These are phyloP conservation scores for Helleia helle DNA, from an alignment of 2,888 invertebrate species.

Conservation along the genomic window DNA sequence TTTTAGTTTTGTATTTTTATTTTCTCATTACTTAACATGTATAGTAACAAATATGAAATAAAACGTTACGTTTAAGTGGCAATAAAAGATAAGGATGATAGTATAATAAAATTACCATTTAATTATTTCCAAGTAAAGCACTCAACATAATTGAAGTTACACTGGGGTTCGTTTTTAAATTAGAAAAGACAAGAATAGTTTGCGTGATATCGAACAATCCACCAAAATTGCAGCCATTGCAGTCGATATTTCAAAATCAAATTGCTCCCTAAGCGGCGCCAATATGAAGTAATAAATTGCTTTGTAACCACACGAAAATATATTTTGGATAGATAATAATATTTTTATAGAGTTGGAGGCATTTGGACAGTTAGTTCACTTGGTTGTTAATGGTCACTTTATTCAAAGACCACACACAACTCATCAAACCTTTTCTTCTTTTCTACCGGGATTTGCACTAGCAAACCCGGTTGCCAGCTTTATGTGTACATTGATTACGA, in stretches of 20 bases:
- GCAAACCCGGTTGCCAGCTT: too few species aligned
- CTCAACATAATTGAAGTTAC: slow-evolving; percentile 7
- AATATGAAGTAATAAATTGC: slow-evolving; percentile 42
- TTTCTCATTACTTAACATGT: too few species aligned
- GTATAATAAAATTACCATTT: background rate
- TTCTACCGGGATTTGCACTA: too few species aligned
- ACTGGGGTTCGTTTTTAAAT: slow-evolving; percentile 24
- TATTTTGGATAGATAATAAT: background rate
- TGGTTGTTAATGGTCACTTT: too few species aligned
- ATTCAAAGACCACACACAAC: too few species aligned
- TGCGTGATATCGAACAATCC: slow-evolving; percentile 20
- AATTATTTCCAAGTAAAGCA: background rate
- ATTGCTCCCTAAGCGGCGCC: slow-evolving; percentile 37
- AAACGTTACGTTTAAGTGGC: background rate
- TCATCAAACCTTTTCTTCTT: too few species aligned
- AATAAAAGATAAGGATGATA: background rate
- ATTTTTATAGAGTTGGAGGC: too few species aligned
- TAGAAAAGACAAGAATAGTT: slow-evolving; percentile 22
- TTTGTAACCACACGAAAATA: slow-evolving; percentile 10
- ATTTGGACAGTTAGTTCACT: too few species aligned
- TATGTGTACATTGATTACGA: too few species aligned
- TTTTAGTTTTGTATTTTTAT: too few species aligned
- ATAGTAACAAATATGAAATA: background rate
- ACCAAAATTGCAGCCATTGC: slow-evolving; percentile 29
- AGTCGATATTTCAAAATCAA: slow-evolving; percentile 49